Base-by-base conservation (phyloP, 2,888 invertebrate genomes). In the Selenia dentaria region DNA sequence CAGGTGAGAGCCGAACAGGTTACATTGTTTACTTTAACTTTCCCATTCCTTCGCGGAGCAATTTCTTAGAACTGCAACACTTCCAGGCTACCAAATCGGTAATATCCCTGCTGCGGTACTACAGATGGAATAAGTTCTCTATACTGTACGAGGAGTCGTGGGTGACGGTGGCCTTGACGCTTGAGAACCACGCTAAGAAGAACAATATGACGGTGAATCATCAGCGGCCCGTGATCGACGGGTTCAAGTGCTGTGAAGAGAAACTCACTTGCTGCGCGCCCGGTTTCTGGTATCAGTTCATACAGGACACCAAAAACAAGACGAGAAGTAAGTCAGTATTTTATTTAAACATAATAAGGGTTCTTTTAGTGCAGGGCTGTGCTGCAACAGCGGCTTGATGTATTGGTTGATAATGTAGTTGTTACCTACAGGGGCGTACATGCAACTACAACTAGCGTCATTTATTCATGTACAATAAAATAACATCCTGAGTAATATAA, bases 91-190 rank as follows among this genome's bases (percentile, higher is more conserved):
- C 97, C 48, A 98, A 98, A 89, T 98, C 98, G 32, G 95, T 99
- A 64, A 94, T 99, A 79, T 95, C 98, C 0, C 92, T 99, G 47
- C 91, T 99, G 67, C 92, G 94, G 44, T 96, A 98, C 87, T 98
- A 97, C 90, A 94, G 95, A 67, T 99, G 99, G 99, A 94, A 94
- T 64, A 97, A 97, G 79, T 98, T 98, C 86, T 95, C 97, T 12
- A 96, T 99, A 51, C 92, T 98, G 32, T 94, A 95, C 67, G 97
- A 97, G 75, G 94, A 95, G 67, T 91, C 93, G 2, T 96, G 96
- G 95, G 91, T 93, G 63, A 95, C 94, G 1, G 97, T 98, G 12
- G 97, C 97, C 0, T 89, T 94, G 59, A 95, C 96, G 1, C 86
- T 98, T 48, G 93, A 94, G 74, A 92, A 94, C 57, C 94, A 96